These are phyloP conservation scores for Perizoma flavofasciatum DNA, from an alignment of 2,888 invertebrate genomes.

Conservation along the genomic window DNA sequence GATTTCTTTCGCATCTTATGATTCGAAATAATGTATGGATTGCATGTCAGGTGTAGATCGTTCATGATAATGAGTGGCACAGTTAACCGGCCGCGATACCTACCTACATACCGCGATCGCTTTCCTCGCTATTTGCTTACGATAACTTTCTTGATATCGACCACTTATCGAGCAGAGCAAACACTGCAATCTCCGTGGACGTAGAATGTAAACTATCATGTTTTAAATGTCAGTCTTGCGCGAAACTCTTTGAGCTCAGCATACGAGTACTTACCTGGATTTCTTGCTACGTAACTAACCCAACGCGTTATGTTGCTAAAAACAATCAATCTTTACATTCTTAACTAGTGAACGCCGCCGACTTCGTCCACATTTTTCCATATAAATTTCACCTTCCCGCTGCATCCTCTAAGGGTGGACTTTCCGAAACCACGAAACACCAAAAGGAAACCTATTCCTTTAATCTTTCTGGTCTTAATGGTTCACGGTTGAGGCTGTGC, in stretches of 20 bases:
- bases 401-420: too few relatives aligned
- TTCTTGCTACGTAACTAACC: too few relatives aligned
- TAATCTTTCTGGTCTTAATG: too few relatives aligned
- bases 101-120: slow-evolving; percentile 19
- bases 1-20: background rate
- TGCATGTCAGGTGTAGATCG: background rate
- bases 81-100: slow-evolving; percentile 25
- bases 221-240: slow-evolving; percentile 13
- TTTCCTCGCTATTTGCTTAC: slow-evolving; percentile 65
- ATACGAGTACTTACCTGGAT: background rate
- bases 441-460: too few relatives aligned
- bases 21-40: background rate
- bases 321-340: too few relatives aligned
- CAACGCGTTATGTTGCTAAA: too few relatives aligned
- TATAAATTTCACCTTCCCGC: too few relatives aligned
- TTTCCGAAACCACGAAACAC: too few relatives aligned
- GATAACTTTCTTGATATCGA: slow-evolving; percentile 75
- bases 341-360: too few relatives aligned
- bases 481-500: too few relatives aligned
- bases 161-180: slow-evolving; percentile 58
- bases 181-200: slow-evolving; percentile 50
- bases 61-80: slow-evolving; percentile 47
- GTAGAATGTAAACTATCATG: slow-evolving; percentile 37
- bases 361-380: too few relatives aligned
- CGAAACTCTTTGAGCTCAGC: background rate